Evolutionary conservation across 2,888 invertebrate genomes (phyloP), one percentile per base, ranked within the genome.

Genomic region (Synergus umbraculus): DNA sequence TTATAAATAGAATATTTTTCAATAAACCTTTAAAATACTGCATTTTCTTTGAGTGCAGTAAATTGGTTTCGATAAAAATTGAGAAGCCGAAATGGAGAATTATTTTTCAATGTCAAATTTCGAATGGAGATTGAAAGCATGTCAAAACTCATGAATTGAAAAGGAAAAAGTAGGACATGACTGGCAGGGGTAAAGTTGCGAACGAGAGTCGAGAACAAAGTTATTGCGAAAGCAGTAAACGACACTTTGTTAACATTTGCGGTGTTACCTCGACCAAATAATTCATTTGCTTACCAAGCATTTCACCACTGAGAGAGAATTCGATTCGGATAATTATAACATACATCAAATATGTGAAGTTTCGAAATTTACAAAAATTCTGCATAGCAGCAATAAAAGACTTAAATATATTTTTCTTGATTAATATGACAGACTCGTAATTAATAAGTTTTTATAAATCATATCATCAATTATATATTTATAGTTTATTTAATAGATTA

Each of bases 271-370:
- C 8, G 69, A 46, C 69, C 44, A 69, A 69, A 69, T 69, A 46
- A 69, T 69, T 69, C 13, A 49, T 69, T 69, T 69, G 69, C 69
- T 69, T 46, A 69, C 44, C 44, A 69, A 69, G 46, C 69, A 69
- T 66, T 66, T 66, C 41, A 66, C 41, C n/a, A 65, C n/a, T n/a
- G 41, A 66, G 43, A 66, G 44, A 1, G 13, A 49, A 69, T 69
- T 29, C 46, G 44, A 69, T 69, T 69, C 44, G 22, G 22, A 46
- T 69, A 22, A 69, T 69, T 69, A 22, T 46, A 69, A 69, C 22
- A 22, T 29, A 49, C 22, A 13, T 41, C 15, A 18, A 44, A 13
- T 46, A 22, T 8, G 29, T 46, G 69, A 22, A 13, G 15, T 66
- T 66, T 66, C 29, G 22, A 69, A 46, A 69, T 29, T n/a, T 41